Base-by-base conservation (phyloP, 2,888 invertebrate genomes). In the Criorhina ranunculi region DNA sequence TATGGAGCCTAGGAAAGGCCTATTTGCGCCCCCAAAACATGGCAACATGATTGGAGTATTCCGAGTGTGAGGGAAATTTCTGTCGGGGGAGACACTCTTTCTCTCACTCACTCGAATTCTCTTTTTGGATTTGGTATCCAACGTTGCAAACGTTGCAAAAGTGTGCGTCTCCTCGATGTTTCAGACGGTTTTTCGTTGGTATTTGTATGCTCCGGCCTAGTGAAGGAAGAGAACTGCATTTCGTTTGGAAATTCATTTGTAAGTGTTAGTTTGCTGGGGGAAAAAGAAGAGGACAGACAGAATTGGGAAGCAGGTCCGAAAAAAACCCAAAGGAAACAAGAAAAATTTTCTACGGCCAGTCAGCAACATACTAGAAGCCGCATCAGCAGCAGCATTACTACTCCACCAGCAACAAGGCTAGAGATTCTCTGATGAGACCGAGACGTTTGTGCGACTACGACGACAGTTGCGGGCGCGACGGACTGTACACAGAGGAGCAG, bases 191-290 rank as follows among this genome's bases (percentile, higher is more conserved):
- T 37, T 59, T 51, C 11, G 55, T 29, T 46, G 31, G 69, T 73
- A 29, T 70, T 15, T 37, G 53, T 66, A 37, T 49, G 49, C 44
- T 35, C 31, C 17, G 46, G 67, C 66, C 40, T 33, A 40, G 67
- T 79, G 75, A 85, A 85, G 85, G 85, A 85, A 85, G 85, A 85
- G 85, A 85, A 85, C 35, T 85, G 85, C 85, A 85, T 85, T 83
- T 66, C 60, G 64, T 69, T 37, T 60, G 59, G 69, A 75, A 79
- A 57, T 59, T 66, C 29, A 35, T 57, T 40, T 2, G 7, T 12
- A 9, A 33, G 75, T 79, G 35, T 79, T 72, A 44, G 70, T 78
- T 57, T 7, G 57, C n/a, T 79, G 57, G 70, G 64, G 80, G 80
- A 73, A 80, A 70, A 79, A 80, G 85, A 85, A 76, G 85, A 85